Evolutionary conservation across 2,888 invertebrate species (phyloP), one percentile per base, ranked within the genome.

Genomic region (Ennomos erosarius): DNA sequence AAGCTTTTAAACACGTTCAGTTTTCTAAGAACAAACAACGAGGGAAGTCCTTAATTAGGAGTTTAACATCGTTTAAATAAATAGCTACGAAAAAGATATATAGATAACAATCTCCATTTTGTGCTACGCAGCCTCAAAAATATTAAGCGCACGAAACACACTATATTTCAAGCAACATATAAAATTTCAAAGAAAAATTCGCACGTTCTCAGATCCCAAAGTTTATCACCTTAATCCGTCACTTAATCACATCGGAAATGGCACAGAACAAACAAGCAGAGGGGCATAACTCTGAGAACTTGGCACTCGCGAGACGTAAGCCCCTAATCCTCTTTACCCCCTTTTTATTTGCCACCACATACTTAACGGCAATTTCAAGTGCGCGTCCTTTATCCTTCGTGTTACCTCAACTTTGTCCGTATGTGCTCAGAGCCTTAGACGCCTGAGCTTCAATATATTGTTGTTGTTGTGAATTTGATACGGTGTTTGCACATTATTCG

Each of bases 361-460:
- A 89, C 90, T 89, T 90, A 90, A 80, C 82, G 81, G 81, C 82
- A 85, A 89, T 86, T 85, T 81, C 76, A 74, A 81, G 79, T 78
- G 77, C 71, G 46, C 55, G 54, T 77, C 81, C 72, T 78, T 82
- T 82, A 85, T 81, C 79, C 84, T 13, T 11, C 34, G 38, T 42
- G 34, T 35, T 50, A 50, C 64, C 54, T 52, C 65, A 59, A 79
- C 77, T 79, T 79, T 64, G 72, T 63, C 64, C 66, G 67, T 68
- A 71, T 71, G 77, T 74, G 70, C 69, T 55, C 63, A 58, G 62
- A 40, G 36, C 65, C 39, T 48, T 43, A 52, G 42, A 37, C 40
- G 56, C 55, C 35, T 13, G 62, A 55, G 62, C 64, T 57, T 57
- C 62, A 12, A 58, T 62, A 61, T 64, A 59, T 53, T 59, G 64